These are phyloP conservation scores for Momotus momota DNA, from an alignment of 2,797 vertebrate genomes.

Conservation along the genomic window DNA sequence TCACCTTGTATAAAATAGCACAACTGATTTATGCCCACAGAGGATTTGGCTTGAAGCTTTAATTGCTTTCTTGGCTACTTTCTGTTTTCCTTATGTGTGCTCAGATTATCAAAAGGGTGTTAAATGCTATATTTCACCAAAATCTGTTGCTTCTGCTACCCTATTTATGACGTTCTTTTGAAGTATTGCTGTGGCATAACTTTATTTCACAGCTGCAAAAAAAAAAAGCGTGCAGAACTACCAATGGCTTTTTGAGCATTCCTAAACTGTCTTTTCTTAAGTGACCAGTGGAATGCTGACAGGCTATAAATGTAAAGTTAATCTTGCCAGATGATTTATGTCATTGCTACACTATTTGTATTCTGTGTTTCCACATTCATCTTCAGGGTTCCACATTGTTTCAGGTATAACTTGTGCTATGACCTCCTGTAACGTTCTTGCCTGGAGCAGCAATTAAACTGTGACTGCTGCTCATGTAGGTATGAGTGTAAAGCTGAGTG, in stretches of 20 bases:
- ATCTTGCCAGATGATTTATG: neutral
- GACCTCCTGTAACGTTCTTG: neutral
- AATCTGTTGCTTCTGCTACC: neutral
- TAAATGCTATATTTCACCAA: constrained; percentile 6
- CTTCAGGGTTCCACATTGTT: neutral
- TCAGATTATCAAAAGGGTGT: neutral
- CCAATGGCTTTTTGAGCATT: neutral
- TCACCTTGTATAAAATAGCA: neutral
- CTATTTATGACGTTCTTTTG: neutral
- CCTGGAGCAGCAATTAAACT: neutral
- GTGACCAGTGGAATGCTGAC: neutral
- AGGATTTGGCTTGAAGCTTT: constrained; percentile 14
- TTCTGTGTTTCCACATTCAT: neutral
- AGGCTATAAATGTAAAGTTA: neutral
- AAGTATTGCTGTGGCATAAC: neutral
- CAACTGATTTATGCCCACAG: constrained; percentile 12
- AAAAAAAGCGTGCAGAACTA: neutral
- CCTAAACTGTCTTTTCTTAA: neutral
- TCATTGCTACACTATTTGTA: neutral
- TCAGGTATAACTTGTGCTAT: neutral
- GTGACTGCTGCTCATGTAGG: neutral
- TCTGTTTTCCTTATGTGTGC: constrained; percentile 27
- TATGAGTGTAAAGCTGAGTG: neutral
- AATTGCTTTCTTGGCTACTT: constrained; percentile 35
- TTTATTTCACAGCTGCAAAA: neutral